These are phyloP conservation scores for Echiichthys vipera DNA, from an alignment of 2,797 vertebrate genomes.

Conservation along the genomic window DNA sequence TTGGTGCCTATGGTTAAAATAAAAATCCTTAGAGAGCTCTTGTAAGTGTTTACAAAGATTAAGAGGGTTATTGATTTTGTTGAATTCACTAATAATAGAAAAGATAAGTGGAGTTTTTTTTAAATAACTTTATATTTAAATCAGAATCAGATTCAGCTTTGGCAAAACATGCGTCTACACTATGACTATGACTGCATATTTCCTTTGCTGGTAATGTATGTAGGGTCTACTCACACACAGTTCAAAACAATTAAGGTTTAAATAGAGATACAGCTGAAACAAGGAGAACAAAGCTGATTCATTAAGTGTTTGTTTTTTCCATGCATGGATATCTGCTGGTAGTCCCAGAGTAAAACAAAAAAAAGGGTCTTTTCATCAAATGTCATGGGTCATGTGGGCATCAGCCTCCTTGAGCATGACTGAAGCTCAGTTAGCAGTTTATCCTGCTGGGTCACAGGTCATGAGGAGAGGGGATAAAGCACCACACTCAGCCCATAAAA, in stretches of 20 bases:
- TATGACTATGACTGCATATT: too few relatives aligned
- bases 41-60: background rate
- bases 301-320: too few relatives aligned
- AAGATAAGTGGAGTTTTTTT: background rate
- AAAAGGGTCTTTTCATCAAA: slow-evolving; percentile 51
- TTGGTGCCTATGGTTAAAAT: background rate
- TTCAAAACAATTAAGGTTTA: too few relatives aligned
- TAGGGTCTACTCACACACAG: too few relatives aligned
- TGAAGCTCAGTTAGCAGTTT: slow-evolving; percentile 75
- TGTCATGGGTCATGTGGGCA: slow-evolving; percentile 74
- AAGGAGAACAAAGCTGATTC: background rate
- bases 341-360: too few relatives aligned
- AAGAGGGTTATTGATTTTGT: background rate
- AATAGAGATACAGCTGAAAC: background rate
- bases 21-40: background rate
- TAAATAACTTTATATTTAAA: background rate
- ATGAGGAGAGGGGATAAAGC: slow-evolving; percentile 70
- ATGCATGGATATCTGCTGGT: too few relatives aligned
- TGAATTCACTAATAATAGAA: background rate
- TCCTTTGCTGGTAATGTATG: too few relatives aligned
- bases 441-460: slow-evolving; percentile 77
- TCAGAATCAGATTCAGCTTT: background rate
- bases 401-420: slow-evolving; percentile 75
- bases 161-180: too few relatives aligned
- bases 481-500: slow-evolving; percentile 68